Base-by-base conservation (phyloP, 2,888 invertebrate species). In the Sussaba pulchella region DNA sequence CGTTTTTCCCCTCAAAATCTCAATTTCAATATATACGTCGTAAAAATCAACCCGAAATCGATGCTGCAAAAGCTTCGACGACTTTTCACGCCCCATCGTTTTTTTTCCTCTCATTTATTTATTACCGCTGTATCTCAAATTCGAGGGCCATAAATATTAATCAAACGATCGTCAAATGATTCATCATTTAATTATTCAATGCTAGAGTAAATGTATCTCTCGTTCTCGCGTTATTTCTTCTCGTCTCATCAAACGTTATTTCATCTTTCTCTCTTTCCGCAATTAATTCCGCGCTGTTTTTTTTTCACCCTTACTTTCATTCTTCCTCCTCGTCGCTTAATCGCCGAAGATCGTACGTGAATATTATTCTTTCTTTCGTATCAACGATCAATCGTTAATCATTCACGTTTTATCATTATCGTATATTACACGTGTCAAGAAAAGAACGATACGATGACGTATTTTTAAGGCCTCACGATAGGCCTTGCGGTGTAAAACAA, bases 401-500 rank as follows among this genome's bases (percentile, higher is more conserved):
- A 47, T 45, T 67, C 47, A 9, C 12, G 24, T 12, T 57, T 39
- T 41, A 63, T 63, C 57, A 6, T 75, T 75, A 67, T 74, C n/a
- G 52, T 78, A 71, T 71, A 71, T 75, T 74, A 75, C 71, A 67
- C n/a, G n/a, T n/a, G n/a, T n/a, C n/a, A n/a, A n/a, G n/a, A n/a
- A n/a, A n/a, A n/a, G n/a, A n/a, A n/a, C n/a, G n/a, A n/a, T n/a
- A n/a, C n/a, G n/a, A 71, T 82, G 84, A 85, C 84, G 82, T 82
- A 76, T 88, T 87, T 88, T 86, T 90, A 89, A n/a, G n/a, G n/a
- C 90, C 92, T 92, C 92, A 92, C 92, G 92, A 92, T 86, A 92
- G 89, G 87, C 92, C 92, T 84, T 92, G 92, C 21, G 92, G 92
- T 85, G 92, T 92, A 84, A 92, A 92, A 88, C 92, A 92, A 85